Evolutionary conservation across 2,888 invertebrate species (phyloP).

Genomic region (Aphrophora alni): DNA sequence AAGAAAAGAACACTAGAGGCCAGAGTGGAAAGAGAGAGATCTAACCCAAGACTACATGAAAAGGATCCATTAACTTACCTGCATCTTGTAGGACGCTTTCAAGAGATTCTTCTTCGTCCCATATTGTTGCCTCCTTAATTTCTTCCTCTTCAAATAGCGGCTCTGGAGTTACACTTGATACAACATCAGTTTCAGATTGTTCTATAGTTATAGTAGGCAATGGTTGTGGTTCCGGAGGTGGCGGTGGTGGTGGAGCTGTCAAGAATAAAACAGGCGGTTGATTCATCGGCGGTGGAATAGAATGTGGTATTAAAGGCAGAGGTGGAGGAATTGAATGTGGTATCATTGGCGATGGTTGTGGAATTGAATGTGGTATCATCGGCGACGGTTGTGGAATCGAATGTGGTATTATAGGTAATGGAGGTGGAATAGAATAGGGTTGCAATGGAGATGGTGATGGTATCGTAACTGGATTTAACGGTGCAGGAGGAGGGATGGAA

Average conservation of each 20-base stretch:
- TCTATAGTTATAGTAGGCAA: constrained; percentile 44
- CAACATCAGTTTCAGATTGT: too few species aligned
- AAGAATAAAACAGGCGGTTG: constrained; percentile 52
- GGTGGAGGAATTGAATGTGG: constrained; percentile 52
- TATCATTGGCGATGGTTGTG: constrained; percentile 56
- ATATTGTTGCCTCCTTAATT: not conserved
- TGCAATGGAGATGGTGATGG: constrained; percentile 54
- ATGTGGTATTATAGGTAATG: constrained; percentile 55
- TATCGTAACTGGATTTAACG: constrained; percentile 50
- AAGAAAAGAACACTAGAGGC: too few species aligned
- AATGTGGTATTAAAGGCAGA: constrained; percentile 52
- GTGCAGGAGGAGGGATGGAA: constrained; percentile 48
- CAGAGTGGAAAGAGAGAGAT: too few species aligned
- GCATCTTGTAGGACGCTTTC: too few species aligned
- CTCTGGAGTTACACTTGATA: too few species aligned
- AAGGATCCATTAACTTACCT: too few species aligned
- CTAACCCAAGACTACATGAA: too few species aligned
- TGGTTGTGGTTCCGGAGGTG: constrained; percentile 54
- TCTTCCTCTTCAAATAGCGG: not conserved
- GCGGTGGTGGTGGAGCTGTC: constrained; percentile 54
- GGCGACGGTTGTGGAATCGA: constrained; percentile 63
- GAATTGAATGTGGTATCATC: constrained; percentile 61
- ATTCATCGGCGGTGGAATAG: constrained; percentile 36
- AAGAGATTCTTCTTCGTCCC: too few species aligned
- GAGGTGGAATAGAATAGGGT: constrained; percentile 54